Percentiles rank a stretch among this genome's conserved stretches.
These are phyloP conservation scores for Hypocryptadius cinnamomeus DNA, from an alignment of 2,113 vertebrate species.

Conservation along the genomic window DNA sequence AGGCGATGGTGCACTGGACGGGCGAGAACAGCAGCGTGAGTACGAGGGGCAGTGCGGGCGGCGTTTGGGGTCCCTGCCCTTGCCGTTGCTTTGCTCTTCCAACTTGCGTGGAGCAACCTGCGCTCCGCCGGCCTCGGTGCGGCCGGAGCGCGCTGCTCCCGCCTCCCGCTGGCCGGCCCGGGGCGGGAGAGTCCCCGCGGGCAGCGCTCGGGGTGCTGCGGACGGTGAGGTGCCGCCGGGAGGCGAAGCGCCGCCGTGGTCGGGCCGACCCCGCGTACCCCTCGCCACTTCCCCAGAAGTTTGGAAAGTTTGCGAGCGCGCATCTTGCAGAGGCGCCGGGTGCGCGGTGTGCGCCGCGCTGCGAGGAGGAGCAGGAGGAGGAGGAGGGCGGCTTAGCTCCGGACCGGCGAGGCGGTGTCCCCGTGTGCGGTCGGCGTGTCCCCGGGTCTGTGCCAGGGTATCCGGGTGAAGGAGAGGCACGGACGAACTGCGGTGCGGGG, in stretches of 20 bases:
- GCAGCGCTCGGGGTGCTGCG: not conserved
- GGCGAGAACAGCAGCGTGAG: constrained; percentile 98
- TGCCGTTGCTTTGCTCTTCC: not conserved
- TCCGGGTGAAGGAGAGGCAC: not conserved
- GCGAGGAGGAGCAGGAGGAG: not conserved
- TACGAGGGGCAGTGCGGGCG: constrained; percentile 23
- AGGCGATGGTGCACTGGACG: constrained; percentile 99
- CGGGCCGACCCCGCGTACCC: not conserved
- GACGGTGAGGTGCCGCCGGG: not conserved
- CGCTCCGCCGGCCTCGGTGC: not conserved
- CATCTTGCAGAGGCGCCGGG: not conserved
- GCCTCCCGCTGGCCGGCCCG: not conserved
- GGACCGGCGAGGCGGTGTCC: not conserved
- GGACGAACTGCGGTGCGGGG: not conserved
- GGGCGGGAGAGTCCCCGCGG: not conserved
- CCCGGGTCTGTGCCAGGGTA: not conserved
- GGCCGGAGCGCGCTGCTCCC: not conserved
- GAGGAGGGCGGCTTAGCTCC: not conserved
- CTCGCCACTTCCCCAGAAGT: not conserved
- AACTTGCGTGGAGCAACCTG: not conserved
- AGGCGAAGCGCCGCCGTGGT: not conserved
- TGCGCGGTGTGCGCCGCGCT: not conserved
- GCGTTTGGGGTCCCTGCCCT: not conserved
- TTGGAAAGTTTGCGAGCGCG: constrained; percentile 25
- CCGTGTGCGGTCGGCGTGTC: not conserved